Evolutionary conservation across 1,140 invertebrate genomes (phyloP).

Genomic region (Bemisia tabaci): DNA sequence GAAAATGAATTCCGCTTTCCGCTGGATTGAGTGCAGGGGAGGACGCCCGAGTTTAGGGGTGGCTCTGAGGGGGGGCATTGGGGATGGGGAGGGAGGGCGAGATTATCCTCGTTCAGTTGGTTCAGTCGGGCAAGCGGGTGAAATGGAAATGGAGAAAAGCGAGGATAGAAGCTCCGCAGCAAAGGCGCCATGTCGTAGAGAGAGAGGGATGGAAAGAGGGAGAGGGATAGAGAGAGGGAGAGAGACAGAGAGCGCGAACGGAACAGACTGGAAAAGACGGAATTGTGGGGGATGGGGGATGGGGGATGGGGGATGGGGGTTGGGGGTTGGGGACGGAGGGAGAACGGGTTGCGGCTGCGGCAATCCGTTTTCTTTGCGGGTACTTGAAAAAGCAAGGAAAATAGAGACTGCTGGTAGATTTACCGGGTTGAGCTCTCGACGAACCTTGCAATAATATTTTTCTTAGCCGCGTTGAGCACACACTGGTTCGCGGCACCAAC

Average conservation of each 20-base stretch:
- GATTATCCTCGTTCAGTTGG: no score
- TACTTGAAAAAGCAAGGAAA: slow-evolving; percentile 5
- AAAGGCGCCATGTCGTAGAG: slow-evolving; percentile 12
- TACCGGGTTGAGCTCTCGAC: not conserved
- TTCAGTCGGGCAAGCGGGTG: no score
- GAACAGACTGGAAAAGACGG: no score
- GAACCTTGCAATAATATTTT: not conserved
- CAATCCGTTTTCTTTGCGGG: slow-evolving; percentile 8
- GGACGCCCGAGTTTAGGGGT: no score
- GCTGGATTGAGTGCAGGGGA: no score
- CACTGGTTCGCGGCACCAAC: not conserved
- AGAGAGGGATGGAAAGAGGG: slow-evolving; percentile 13
- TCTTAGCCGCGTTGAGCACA: not conserved
- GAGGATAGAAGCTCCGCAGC: slow-evolving; percentile 12
- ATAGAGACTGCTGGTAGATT: slow-evolving; percentile 6
- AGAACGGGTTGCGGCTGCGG: not conserved
- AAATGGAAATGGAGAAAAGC: slow-evolving; percentile 8
- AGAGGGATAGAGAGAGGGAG: slow-evolving; percentile 13
- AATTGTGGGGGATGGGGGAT: slow-evolving; percentile 7
- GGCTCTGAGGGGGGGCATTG: no score
- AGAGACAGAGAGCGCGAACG: not conserved
- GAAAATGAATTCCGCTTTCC: no score
- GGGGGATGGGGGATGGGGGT: slow-evolving; percentile 7
- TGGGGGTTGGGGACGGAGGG: not conserved
- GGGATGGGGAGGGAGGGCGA: not conserved